Evolutionary conservation across 2,888 invertebrate species (phyloP).

Genomic region (Xestia sexstrigata): DNA sequence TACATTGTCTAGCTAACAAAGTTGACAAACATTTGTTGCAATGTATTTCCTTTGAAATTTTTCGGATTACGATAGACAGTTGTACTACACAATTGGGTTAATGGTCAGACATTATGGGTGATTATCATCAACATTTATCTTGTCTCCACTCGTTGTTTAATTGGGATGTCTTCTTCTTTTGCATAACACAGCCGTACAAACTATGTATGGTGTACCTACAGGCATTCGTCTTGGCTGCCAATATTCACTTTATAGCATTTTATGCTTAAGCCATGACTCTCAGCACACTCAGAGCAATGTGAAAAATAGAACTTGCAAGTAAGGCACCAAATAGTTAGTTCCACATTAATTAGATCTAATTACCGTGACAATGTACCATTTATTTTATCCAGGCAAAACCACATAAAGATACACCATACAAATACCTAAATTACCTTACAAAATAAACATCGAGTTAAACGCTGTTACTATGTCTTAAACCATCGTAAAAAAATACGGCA

Average conservation of each 20-base stretch:
- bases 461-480: background rate
- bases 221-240: background rate
- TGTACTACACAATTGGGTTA: background rate
- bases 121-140: background rate
- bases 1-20: background rate
- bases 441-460: conserved; percentile 23
- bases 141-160: background rate
- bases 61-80: background rate
- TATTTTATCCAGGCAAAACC: background rate
- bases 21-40: background rate
- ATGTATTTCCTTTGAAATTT: background rate
- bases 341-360: background rate
- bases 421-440: conserved; percentile 26
- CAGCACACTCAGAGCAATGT: background rate
- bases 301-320: background rate
- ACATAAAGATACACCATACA: conserved; percentile 21
- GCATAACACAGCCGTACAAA: background rate
- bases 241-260: background rate
- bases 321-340: background rate
- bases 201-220: too few relatives aligned
- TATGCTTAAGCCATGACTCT: background rate
- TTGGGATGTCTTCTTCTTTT: background rate
- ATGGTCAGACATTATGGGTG: background rate
- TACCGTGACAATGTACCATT: background rate
- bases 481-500: conserved; percentile 16